These are phyloP conservation scores for Oophaga sylvatica DNA, from an alignment of 2,797 vertebrate genomes.

Conservation along the genomic window DNA sequence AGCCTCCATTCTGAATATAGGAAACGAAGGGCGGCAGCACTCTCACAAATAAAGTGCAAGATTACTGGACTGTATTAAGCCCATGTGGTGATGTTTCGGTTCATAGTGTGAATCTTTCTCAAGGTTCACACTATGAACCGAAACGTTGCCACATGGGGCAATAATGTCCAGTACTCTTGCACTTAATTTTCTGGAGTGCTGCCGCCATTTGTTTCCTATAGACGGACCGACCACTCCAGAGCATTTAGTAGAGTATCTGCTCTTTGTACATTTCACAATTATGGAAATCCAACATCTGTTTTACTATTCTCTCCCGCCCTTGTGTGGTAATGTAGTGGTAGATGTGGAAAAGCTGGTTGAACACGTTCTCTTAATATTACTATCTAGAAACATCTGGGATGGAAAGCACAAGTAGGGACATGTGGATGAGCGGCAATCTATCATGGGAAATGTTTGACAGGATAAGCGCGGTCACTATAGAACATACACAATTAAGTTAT, in stretches of 20 bases:
- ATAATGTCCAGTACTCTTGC: too few relatives aligned
- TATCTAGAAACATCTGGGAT: slow-evolving; percentile 38
- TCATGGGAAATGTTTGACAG: slow-evolving; percentile 31
- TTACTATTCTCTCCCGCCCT: slow-evolving; percentile 7
- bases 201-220: too few relatives aligned
- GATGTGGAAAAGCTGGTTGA: slow-evolving; percentile 31
- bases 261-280: not conserved
- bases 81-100: too few relatives aligned
- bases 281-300: not conserved
- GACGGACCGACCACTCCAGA: not conserved
- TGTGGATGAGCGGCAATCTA: slow-evolving; percentile 13
- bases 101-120: too few relatives aligned
- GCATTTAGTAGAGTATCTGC: not conserved
- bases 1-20: too few relatives aligned
- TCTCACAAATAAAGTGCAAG: too few relatives aligned
- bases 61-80: too few relatives aligned
- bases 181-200: too few relatives aligned
- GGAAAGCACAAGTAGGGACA: slow-evolving; percentile 43
- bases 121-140: too few relatives aligned
- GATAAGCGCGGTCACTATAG: slow-evolving; percentile 4
- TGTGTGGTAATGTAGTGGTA: slow-evolving; percentile 7
- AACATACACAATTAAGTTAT: not conserved
- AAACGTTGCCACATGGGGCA: too few relatives aligned
- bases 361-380: slow-evolving; percentile 15
- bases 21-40: too few relatives aligned